Base-by-base conservation (phyloP, 35 echinoderm and acorn worm genomes). In the Heliocidaris tuberculata region DNA sequence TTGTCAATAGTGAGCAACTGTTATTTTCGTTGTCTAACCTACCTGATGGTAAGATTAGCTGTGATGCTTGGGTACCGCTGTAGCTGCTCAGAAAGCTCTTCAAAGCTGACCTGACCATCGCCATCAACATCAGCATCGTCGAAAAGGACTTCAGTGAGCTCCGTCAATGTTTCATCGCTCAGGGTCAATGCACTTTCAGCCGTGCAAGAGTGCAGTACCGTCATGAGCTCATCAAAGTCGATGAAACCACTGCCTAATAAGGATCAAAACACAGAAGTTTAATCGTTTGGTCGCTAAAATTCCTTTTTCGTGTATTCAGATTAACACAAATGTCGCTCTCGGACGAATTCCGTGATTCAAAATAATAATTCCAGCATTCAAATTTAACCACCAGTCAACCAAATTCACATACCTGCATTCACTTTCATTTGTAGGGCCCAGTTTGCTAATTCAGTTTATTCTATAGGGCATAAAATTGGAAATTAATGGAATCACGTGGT, bases 41-140 rank as follows among this genome's bases (percentile, higher is more conserved):
- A 97, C 97, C 97, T 98, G 59, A 96, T 96, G 0, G 94, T 98
- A 47, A 98, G 95, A 92, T 98, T 98, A 0, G 94, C 92, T 21
- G 96, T 94, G 59, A 98, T 97, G 86, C 97, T 94, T 1, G 96
- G 96, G 50, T 98, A 97, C 52, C 95, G 89, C 27, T 97, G 88
- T 2, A 98, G 94, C 27, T 98, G 96, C 21, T 31, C 93, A 32
- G 94, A 86, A 7, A 98, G 85, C 70, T 97, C 96, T 50, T 97
- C 97, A 85, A 98, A 98, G 16, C 94, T 96, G 86, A 98, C 97
- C 15, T 89, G 56, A 21, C 95, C 96, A 59, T 91, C 95, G 19
- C 86, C 88, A 59, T 97, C 96, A 49, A 94, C 91, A 85, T 97
- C 96, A 0, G 96, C 96, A 48, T 98, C 97, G 27, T 98, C 95